phyloP scores from a whole-genome alignment of 2,797 vertebrate genomes.

The Melanogrammus aeglefinus region DNA sequence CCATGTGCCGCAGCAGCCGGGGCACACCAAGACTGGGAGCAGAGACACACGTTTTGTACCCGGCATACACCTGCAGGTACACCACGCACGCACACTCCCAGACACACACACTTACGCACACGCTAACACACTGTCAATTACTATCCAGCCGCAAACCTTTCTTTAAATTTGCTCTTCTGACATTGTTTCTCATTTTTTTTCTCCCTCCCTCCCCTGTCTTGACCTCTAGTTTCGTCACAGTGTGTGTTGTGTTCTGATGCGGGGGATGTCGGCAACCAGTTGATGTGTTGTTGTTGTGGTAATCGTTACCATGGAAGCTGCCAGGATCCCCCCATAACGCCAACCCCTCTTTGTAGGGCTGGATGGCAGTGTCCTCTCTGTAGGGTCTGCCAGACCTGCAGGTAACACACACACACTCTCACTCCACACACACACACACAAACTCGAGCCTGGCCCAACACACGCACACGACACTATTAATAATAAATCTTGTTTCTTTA shows the following conservation, averaged over 20 bases:
- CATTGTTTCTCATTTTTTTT: background rate
- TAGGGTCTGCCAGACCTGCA: constrained; percentile 94
- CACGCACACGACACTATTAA: background rate
- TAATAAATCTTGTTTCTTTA: background rate
- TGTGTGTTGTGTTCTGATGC: constrained; percentile 83
- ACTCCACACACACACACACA: background rate
- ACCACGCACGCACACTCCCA: constrained; percentile 3
- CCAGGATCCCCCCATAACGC: constrained; percentile 76
- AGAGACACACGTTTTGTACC: constrained; percentile 82
- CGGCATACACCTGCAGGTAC: constrained; percentile 69
- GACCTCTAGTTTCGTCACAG: constrained; percentile 33
- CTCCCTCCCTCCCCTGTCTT: background rate
- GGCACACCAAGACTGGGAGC: constrained; percentile 86
- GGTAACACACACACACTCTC: constrained; percentile 65
- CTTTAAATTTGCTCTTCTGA: background rate
- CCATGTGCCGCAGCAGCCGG: constrained; percentile 92
- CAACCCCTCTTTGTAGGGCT: constrained; percentile 82
- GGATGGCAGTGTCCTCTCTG: constrained; percentile 96
- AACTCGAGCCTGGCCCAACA: constrained; percentile 16
- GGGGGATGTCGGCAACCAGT: constrained; percentile 79
- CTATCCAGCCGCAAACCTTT: background rate
- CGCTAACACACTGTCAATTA: background rate
- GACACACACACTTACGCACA: too few species aligned
- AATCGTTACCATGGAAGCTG: constrained; percentile 91
- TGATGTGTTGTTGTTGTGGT: constrained; percentile 94